Conservation (phyloP, 2,797 vertebrate species). For the Fistularia tabacaria region DNA sequence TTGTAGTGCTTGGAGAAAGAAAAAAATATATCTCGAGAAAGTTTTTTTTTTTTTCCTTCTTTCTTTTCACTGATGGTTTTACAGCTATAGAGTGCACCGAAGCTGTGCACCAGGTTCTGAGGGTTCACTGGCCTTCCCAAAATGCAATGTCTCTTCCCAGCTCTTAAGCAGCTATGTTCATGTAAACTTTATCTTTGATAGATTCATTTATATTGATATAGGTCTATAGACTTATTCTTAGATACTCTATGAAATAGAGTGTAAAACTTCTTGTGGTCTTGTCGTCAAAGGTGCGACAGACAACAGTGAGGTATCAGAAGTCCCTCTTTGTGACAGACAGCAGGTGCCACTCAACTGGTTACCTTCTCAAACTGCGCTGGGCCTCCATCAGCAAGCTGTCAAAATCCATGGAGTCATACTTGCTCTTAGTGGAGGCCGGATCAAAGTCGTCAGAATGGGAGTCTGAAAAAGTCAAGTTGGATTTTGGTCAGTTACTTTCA, state of each 20-base stretch:
- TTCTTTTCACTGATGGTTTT: conserved; percentile 56
- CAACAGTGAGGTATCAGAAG: conserved; percentile 89
- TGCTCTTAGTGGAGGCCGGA: conserved; percentile 98
- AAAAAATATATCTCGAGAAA: conserved; percentile 39
- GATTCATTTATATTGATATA: conserved; percentile 69
- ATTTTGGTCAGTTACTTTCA: conserved; percentile 29
- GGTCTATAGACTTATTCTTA: conserved; percentile 66
- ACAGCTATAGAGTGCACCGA: conserved; percentile 71
- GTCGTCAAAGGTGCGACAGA: conserved; percentile 79
- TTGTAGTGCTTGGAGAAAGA: conserved; percentile 79
- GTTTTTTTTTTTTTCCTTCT: conserved; percentile 52
- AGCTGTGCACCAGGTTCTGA: conserved; percentile 65
- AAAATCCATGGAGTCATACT: conserved; percentile 99
- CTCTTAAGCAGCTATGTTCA: conserved; percentile 94
- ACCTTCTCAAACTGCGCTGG: conserved; percentile 96
- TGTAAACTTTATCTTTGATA: conserved; percentile 93
- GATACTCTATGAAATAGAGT: conserved; percentile 81
- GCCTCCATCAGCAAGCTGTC: conserved; percentile 99
- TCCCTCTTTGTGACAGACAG: conserved; percentile 71
- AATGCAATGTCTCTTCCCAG: conserved; percentile 79
- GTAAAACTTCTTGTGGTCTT: conserved; percentile 90
- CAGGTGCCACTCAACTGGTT: conserved; percentile 78
- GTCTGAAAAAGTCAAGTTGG: conserved; percentile 74
- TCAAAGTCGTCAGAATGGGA: conserved; percentile 98
- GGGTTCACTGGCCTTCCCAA: conserved; percentile 71